These are phyloP conservation scores for Novumbra hubbsi DNA, from an alignment of 2,797 vertebrate species.

Conservation along the genomic window DNA sequence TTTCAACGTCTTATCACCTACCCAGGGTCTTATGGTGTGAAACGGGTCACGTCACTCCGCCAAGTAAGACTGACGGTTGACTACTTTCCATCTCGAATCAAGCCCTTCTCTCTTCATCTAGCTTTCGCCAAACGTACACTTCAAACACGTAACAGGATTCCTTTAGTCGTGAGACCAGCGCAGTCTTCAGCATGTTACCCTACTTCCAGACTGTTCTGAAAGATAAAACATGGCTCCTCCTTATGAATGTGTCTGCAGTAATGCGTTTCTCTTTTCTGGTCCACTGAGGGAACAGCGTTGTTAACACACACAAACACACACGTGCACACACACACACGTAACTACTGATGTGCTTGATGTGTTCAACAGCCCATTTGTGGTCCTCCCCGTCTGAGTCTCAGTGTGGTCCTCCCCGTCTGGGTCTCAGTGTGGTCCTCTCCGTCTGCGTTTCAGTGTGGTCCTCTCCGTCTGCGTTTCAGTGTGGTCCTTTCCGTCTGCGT, in stretches of 20 bases:
- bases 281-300: neutral
- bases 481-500: neutral
- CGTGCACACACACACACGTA: neutral
- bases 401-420: too few species aligned
- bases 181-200: neutral
- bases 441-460: neutral
- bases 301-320: too few species aligned
- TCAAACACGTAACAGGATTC: neutral
- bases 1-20: slow-evolving; percentile 10
- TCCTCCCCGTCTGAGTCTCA: too few species aligned
- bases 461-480: slow-evolving; percentile 7
- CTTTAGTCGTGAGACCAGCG: neutral
- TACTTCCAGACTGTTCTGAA: neutral
- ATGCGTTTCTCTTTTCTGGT: neutral
- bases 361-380: neutral
- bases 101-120: neutral
- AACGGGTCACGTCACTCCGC: slow-evolving; percentile 18
- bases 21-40: neutral
- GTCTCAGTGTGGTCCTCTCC: neutral
- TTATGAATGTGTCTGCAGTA: neutral
- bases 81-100: neutral
- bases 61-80: slow-evolving; percentile 16
- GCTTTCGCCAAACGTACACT: neutral
- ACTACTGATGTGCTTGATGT: neutral
- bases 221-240: neutral